Base-by-base conservation (phyloP, 2,888 invertebrate genomes). In the Cinara cedri region DNA sequence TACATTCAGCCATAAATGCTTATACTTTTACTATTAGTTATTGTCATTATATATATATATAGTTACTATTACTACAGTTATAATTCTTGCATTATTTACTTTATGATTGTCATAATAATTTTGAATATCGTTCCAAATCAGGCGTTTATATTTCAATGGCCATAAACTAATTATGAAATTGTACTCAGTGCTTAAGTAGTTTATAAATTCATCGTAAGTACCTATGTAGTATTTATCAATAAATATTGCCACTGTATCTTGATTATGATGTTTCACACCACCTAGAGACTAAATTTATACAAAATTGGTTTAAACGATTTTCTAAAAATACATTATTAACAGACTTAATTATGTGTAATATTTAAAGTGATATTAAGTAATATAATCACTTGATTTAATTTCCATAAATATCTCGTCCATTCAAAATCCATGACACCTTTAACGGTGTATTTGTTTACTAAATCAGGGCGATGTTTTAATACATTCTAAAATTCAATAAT, bases 341-440 rank as follows among this genome's bases (percentile, higher is more conserved):
- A 34, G n/a, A n/a, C n/a, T n/a, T n/a, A n/a, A n/a, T n/a, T 34
- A 34, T 6, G 34, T 4, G 34, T 34, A 34, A 6, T 34, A 34
- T 34, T 34, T n/a, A n/a, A n/a, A n/a, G 34, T 34, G 6, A 34
- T 34, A 34, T n/a, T n/a, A n/a, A n/a, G n/a, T n/a, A 34, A 34
- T 42, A 19, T 34, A 16, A 68, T 14, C 34, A 78, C 76, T 78
- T 78, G 57, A 68, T 68, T 78, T 49, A 78, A 49, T 60, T 78
- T 68, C 57, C 49, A 68, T 16, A 70, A 57, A 24, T 68, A 68
- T 57, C 76, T 78, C 4, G 68, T 49, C 76, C 76, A 78, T 49
- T 68, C 60, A 46, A 78, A 21, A 14, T 78, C 76, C 76, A 78
- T 60, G 34, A 78, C 60, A 16, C 76, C 76, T 49, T 60, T 78